Evolutionary conservation across 2,113 vertebrate genomes (phyloP).

Genomic region (Collichthys lucidus): DNA sequence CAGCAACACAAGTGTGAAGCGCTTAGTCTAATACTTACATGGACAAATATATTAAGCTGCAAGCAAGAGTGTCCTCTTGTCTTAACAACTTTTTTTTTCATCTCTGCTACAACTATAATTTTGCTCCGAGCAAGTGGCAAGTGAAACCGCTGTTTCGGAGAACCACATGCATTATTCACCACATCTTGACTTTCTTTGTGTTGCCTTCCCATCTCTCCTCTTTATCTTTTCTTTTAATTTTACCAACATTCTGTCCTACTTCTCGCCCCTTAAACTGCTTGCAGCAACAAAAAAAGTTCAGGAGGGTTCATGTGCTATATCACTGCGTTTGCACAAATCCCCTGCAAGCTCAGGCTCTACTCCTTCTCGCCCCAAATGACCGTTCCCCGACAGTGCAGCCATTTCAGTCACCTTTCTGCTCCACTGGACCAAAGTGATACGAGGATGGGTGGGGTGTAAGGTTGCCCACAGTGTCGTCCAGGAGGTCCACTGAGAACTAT

Average conservation of each 20-base stretch:
- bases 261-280: conserved; percentile 29
- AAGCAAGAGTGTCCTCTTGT: conserved; percentile 26
- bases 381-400: conserved; percentile 17
- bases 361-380: conserved; percentile 21
- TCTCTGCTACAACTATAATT: conserved; percentile 22
- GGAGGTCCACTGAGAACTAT: conserved; percentile 6
- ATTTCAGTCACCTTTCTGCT: conserved; percentile 72
- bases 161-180: conserved; percentile 56
- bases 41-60: conserved; percentile 12
- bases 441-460: conserved; percentile 31
- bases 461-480: conserved; percentile 40
- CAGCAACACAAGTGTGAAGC: conserved; percentile 1
- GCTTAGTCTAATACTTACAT: not conserved
- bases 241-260: conserved; percentile 36
- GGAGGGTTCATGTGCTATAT: not conserved
- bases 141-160: conserved; percentile 35
- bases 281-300: conserved; percentile 28
- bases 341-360: conserved; percentile 42
- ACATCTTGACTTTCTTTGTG: conserved; percentile 36
- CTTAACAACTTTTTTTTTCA: conserved; percentile 21
- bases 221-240: conserved; percentile 46
- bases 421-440: conserved; percentile 51
- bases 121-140: conserved; percentile 25
- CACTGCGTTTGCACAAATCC: conserved; percentile 52
- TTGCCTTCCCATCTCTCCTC: conserved; percentile 1